Evolutionary conservation across 92 coral and sea anemone genomes (phyloP).

Genomic region (Parazoanthus darwini): DNA sequence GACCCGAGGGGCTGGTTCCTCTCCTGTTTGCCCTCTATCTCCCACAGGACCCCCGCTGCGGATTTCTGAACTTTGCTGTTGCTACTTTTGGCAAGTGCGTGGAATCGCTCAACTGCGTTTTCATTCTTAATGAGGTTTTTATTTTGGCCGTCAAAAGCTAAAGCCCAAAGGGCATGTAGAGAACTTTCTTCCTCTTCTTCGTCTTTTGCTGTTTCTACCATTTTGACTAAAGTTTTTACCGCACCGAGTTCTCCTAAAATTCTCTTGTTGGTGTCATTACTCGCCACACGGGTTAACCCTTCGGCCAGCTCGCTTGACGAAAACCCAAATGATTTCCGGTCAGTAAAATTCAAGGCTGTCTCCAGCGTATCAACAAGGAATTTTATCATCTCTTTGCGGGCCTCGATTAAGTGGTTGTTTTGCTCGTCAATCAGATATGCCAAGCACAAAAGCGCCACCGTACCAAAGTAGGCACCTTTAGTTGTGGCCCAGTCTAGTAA

Average conservation of each 20-base stretch:
- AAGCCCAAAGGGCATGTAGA: constrained; percentile 58
- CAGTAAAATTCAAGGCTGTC: constrained; percentile 27
- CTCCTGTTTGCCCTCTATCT: constrained; percentile 58
- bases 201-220: constrained; percentile 45
- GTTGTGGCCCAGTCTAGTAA: constrained; percentile 44
- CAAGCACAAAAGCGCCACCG: constrained; percentile 43
- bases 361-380: constrained; percentile 46
- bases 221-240: constrained; percentile 44
- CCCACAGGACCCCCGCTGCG: constrained; percentile 78
- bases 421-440: constrained; percentile 60
- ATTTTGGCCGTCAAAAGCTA: constrained; percentile 68
- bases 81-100: constrained; percentile 42
- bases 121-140: constrained; percentile 40
- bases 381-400: constrained; percentile 40
- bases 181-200: constrained; percentile 50
- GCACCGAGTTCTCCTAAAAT: constrained; percentile 63
- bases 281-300: constrained; percentile 51
- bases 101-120: constrained; percentile 30
- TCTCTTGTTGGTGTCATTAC: constrained; percentile 53
- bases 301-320: constrained; percentile 61
- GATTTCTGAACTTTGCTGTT: constrained; percentile 52
- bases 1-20: not conserved
- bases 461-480: constrained; percentile 40
- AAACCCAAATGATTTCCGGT: constrained; percentile 50
- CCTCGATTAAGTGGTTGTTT: constrained; percentile 47